Evolutionary conservation across 2,888 invertebrate species (phyloP).

Genomic region (Drosophila parthenogenetica): DNA sequence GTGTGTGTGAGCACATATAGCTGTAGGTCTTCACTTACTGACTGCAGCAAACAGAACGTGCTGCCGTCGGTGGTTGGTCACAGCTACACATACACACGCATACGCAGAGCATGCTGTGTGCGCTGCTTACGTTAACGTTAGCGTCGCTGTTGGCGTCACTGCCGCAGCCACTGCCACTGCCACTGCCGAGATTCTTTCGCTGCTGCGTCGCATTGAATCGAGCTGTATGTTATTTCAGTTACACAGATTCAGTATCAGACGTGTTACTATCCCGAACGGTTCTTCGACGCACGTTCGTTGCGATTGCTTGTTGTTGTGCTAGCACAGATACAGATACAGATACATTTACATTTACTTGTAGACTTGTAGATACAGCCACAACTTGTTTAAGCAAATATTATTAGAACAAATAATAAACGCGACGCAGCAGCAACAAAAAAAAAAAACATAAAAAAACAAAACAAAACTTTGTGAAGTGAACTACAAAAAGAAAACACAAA

Average conservation of each 20-base stretch:
- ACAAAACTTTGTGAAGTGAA: slow-evolving; percentile 51
- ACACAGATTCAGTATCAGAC: slow-evolving; percentile 85
- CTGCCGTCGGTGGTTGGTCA: slow-evolving; percentile 69
- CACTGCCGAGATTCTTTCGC: slow-evolving; percentile 59
- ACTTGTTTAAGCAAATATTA: slow-evolving; percentile 78
- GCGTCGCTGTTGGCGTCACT: slow-evolving; percentile 18
- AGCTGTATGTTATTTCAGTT: slow-evolving; percentile 85
- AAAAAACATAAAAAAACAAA: neutral
- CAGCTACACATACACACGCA: slow-evolving; percentile 37
- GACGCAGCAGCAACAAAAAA: slow-evolving; percentile 42
- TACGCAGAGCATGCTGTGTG: slow-evolving; percentile 10
- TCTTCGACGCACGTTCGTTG: slow-evolving; percentile 66
- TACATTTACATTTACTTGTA: slow-evolving; percentile 10
- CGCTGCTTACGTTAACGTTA: slow-evolving; percentile 12
- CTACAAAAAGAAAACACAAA: slow-evolving; percentile 9
- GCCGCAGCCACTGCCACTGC: slow-evolving; percentile 29
- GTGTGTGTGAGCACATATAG: slow-evolving; percentile 45
- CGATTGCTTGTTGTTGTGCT: slow-evolving; percentile 46
- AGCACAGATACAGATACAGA: slow-evolving; percentile 43
- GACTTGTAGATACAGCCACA: slow-evolving; percentile 25
- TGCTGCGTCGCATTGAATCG: slow-evolving; percentile 75
- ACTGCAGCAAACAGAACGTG: slow-evolving; percentile 67
- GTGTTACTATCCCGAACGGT: slow-evolving; percentile 85
- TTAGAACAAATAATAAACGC: slow-evolving; percentile 68
- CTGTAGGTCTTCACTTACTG: slow-evolving; percentile 81